Conservation (phyloP, 2,113 vertebrate species). For the Arvicanthis niloticus region DNA sequence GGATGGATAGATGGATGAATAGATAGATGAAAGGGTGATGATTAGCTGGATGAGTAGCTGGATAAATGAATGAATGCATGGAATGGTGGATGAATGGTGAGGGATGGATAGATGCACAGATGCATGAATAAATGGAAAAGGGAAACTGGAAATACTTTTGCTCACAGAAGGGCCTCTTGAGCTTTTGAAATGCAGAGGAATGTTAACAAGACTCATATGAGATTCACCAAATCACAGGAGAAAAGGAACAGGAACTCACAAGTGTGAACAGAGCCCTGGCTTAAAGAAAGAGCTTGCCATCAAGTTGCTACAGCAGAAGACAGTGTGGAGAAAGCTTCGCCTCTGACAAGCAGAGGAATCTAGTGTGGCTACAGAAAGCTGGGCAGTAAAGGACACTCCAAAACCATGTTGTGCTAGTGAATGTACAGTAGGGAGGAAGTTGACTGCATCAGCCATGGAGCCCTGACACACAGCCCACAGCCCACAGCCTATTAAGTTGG, state of each 20-base stretch:
- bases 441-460: no score
- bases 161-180: not conserved
- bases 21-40: not conserved
- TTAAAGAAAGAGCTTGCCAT: not conserved
- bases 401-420: not conserved
- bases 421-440: not conserved
- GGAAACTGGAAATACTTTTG: not conserved
- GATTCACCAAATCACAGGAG: not conserved
- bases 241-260: not conserved
- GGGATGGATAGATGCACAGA: not conserved
- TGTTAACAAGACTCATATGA: not conserved
- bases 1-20: no score
- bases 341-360: not conserved
- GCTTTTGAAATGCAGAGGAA: conserved; percentile 42
- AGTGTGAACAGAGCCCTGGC: not conserved
- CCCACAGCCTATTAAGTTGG: not conserved
- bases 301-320: not conserved
- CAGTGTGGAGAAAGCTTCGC: not conserved
- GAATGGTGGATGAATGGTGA: not conserved
- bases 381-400: not conserved
- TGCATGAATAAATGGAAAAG: not conserved
- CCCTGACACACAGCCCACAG: not conserved
- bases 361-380: not conserved
- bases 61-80: not conserved
- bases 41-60: not conserved